Conservation (phyloP, 2,888 invertebrate species). For the Drosophila pseudotakahashii region DNA sequence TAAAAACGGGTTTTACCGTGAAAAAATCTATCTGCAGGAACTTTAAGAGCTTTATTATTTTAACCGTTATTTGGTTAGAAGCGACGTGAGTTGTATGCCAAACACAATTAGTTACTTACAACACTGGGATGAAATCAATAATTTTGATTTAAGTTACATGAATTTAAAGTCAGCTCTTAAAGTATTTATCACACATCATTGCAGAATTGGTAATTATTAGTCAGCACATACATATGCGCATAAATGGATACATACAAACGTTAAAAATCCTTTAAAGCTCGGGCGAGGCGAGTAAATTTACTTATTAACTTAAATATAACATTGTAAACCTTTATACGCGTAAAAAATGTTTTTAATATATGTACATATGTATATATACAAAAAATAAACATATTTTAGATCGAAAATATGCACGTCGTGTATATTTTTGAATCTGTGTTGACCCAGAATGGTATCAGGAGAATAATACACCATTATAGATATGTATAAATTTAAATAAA, state of each 20-base stretch:
- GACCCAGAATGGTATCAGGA: slow-evolving; percentile 18
- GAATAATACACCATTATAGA: slow-evolving; percentile 2
- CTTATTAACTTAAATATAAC: background rate
- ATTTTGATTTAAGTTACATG: background rate
- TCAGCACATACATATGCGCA: background rate
- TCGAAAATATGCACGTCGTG: background rate
- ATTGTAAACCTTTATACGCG: background rate
- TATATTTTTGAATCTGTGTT: slow-evolving; percentile 9
- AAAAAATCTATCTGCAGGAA: background rate
- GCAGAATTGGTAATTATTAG: background rate
- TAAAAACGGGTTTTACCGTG: background rate
- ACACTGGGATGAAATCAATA: background rate
- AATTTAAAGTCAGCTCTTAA: background rate
- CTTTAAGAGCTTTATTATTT: background rate
- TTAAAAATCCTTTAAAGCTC: background rate
- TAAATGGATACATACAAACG: slow-evolving; percentile 2
- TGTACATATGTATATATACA: background rate
- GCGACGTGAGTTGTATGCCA: background rate
- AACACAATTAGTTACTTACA: too few species aligned
- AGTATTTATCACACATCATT: background rate
- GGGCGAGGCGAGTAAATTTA: background rate
- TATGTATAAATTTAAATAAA: background rate
- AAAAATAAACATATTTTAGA: background rate
- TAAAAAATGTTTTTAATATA: background rate
- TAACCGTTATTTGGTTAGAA: background rate